These are phyloP conservation scores for Magallana gigas DNA, from an alignment of 1,140 invertebrate species.

Conservation along the genomic window DNA sequence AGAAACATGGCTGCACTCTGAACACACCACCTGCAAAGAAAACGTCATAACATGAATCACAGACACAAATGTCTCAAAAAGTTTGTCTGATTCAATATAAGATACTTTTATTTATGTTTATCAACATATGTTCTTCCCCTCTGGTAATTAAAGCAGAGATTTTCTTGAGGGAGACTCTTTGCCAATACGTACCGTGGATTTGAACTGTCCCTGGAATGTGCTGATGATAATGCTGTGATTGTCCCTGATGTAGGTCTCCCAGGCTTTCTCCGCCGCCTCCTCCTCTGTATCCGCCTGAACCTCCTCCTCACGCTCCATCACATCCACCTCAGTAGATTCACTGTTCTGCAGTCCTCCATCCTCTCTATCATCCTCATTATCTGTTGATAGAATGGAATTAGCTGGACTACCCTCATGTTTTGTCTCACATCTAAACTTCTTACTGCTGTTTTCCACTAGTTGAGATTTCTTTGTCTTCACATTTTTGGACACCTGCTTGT, in stretches of 20 bases:
- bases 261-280: slow-evolving; percentile 82
- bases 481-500: slow-evolving; percentile 52
- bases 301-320: slow-evolving; percentile 41
- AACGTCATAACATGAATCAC: too few species aligned
- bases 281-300: slow-evolving; percentile 47
- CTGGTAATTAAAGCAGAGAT: too few species aligned
- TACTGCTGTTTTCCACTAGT: neutral
- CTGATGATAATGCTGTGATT: slow-evolving; percentile 86
- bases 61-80: too few species aligned
- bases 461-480: slow-evolving; percentile 21
- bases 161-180: too few species aligned
- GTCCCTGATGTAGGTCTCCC: slow-evolving; percentile 83
- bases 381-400: slow-evolving; percentile 4
- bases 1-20: slow-evolving; percentile 85
- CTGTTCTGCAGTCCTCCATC: neutral
- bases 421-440: slow-evolving; percentile 6
- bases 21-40: slow-evolving; percentile 84
- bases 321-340: slow-evolving; percentile 35
- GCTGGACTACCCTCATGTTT: slow-evolving; percentile 16
- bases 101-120: too few species aligned
- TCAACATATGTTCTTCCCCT: too few species aligned
- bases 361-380: slow-evolving; percentile 41
- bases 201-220: slow-evolving; percentile 87
- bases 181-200: slow-evolving; percentile 83
- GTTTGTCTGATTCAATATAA: too few species aligned